Base-by-base conservation (phyloP, 2,113 vertebrate genomes). In the Lampris megalopsis region DNA sequence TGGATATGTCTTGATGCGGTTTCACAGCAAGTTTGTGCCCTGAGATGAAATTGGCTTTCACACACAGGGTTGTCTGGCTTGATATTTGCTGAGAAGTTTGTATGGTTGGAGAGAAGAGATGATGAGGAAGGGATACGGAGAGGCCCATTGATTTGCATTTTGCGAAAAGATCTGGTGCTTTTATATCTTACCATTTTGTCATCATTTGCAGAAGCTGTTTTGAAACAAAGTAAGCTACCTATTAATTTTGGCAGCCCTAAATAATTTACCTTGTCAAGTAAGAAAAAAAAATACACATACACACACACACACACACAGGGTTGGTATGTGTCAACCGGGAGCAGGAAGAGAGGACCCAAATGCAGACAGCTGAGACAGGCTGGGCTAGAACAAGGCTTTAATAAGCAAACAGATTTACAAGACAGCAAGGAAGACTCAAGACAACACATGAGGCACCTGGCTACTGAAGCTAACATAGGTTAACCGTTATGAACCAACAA, bases 11-110 rank as follows among this genome's bases (percentile, higher is more conserved):
- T 38, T 56, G 56, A 37, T 54, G 49, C 54, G 9, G 24, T 24
- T 24, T 24, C 24, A 24, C 24, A 24, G 24, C 24, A 24, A 24
- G 24, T 24, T 24, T 24, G 24, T 24, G 24, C 24, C 24, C 24
- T 11, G 40, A 68, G 40, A 53, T 68, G 66, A 45, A 45, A 50
- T 41, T 11, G 8, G 50, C 66, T 57, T 53, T 68, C 52, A 57
- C 66, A 68, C 40, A 35, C 13, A 5, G 24, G 13, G 38, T 68
- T 50, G 56, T 68, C 41, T 57, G 11, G 52, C 52, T 5, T 36
- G 38, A 35, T 56, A 36, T 38, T 38, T 24, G 1, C 65, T 56
- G 65, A 54, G n/a, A 8, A 43, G 50, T 52, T 24, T 24, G 24
- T 24, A 24, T 24, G 24, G 24, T 24, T 24, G 24, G 24, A 24